Conservation (phyloP, 2,888 invertebrate species). For the Euclidia mi region DNA sequence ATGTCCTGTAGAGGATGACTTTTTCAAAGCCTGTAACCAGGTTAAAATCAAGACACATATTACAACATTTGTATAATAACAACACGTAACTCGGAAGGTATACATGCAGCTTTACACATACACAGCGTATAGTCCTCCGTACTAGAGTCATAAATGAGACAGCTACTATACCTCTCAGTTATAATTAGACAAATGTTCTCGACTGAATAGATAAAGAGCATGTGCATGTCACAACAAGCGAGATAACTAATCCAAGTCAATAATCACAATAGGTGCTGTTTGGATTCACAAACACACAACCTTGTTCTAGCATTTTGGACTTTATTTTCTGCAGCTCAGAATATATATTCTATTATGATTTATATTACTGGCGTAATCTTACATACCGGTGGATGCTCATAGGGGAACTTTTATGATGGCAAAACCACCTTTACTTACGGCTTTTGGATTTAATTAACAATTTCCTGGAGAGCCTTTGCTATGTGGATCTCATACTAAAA, state of each 20-base stretch:
- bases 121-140: too few species aligned
- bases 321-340: conserved; percentile 39
- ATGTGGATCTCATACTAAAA: conserved; percentile 55
- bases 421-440: conserved; percentile 73
- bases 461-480: conserved; percentile 70
- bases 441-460: conserved; percentile 78
- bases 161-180: conserved; percentile 21
- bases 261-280: conserved; percentile 66
- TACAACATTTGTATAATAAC: too few species aligned
- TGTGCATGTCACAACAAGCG: conserved; percentile 61
- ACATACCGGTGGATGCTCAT: conserved; percentile 65
- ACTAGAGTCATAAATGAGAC: neutral
- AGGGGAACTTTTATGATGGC: conserved; percentile 76
- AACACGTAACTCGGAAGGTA: too few species aligned
- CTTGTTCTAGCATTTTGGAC: conserved; percentile 33
- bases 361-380: conserved; percentile 48
- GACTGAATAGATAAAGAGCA: conserved; percentile 59
- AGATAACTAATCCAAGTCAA: conserved; percentile 72
- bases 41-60: too few species aligned
- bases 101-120: too few species aligned
- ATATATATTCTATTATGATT: conserved; percentile 44
- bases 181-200: conserved; percentile 38
- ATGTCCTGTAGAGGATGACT: too few species aligned
- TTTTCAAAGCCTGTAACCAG: too few species aligned
- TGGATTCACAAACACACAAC: conserved; percentile 50